Base-by-base conservation (phyloP, 2,888 invertebrate species). In the Rapana venosa region DNA sequence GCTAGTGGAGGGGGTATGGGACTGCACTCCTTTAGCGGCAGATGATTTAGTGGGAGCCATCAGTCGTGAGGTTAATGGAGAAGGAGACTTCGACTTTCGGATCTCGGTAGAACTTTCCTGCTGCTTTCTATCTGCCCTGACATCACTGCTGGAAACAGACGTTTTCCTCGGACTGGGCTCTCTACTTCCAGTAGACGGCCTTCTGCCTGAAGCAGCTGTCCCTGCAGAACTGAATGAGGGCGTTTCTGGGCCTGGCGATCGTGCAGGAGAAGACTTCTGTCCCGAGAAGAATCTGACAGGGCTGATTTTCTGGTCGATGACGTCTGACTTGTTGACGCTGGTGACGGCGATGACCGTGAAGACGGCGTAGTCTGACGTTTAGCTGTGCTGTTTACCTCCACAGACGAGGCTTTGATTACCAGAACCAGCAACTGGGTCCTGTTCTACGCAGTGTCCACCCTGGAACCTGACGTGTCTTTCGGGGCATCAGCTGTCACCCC, bases 1-100 rank as follows among this genome's bases (percentile, higher is more conserved):
- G 30, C 35, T 15, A 30, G n/a, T 77, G 56, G 11, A 5, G 56
- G 58, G 6, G 17, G 66, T 77, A 22, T 17, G n/a, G 79, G 81
- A 11, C 61, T 87, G 77, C 1, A 26, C n/a, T 47, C 30, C 88
- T 81, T 88, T 88, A 32, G 88, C 88, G 26, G 88, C 88, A n/a
- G 88, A 88, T 4, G 88, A 88, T 22, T 58, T 79, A 30, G 88
- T 88, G 61, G 88, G 56, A 11, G 88, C 79, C 61, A 81, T 58
- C 58, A 88, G 61, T 20, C 77, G 30, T 66, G 74, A 74, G 35
- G 70, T 8, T 26, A 32, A 83, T 4, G 86, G 74, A 35, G 81
- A 85, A 20, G 84, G 74, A 22, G 84, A 77, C 35, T 86, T 89
- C 74, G 47, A 74, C 32, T 66, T 88, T 26, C 84, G 83, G 17